Conservation (phyloP, 2,888 invertebrate species). For the Hanleya hanleyi region DNA sequence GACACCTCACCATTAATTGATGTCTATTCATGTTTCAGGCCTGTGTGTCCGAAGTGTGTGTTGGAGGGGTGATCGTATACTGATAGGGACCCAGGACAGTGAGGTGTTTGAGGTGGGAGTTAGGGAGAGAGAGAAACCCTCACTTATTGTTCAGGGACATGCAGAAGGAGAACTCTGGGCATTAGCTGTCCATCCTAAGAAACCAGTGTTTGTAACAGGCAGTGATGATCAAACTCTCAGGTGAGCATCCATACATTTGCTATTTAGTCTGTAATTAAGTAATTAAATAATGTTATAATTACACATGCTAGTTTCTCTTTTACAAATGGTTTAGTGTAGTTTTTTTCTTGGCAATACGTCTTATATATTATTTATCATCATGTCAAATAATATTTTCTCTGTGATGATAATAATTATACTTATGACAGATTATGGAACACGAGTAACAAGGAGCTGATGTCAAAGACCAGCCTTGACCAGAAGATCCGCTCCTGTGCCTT, state of each 20-base stretch:
- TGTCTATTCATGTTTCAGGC: too few species aligned
- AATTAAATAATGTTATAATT: neutral
- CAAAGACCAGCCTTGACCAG: slow-evolving; percentile 66
- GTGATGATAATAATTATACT: too few species aligned
- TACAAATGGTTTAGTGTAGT: too few species aligned
- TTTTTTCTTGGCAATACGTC: too few species aligned
- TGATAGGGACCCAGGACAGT: slow-evolving; percentile 72
- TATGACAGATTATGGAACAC: slow-evolving; percentile 69
- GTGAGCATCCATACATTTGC: too few species aligned
- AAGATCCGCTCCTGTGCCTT: slow-evolving; percentile 71
- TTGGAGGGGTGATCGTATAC: slow-evolving; percentile 66
- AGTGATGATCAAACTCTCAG: slow-evolving; percentile 73
- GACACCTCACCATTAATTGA: too few species aligned
- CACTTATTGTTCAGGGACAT: slow-evolving; percentile 70
- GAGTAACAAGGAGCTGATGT: slow-evolving; percentile 61
- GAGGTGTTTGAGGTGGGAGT: slow-evolving; percentile 71
- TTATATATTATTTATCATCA: too few species aligned
- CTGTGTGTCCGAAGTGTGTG: slow-evolving; percentile 69
- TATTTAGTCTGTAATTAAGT: neutral
- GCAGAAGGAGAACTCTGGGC: slow-evolving; percentile 74
- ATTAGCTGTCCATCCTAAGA: slow-evolving; percentile 70
- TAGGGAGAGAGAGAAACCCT: slow-evolving; percentile 59
- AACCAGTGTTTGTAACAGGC: slow-evolving; percentile 72
- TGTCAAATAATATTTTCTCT: too few species aligned
- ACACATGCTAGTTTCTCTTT: neutral